A percentile compares a stretch with the other conserved stretches of the same genome.
phyloP scores from a whole-genome alignment of 2,888 invertebrate genomes.

The Sarcophaga subvicina region DNA sequence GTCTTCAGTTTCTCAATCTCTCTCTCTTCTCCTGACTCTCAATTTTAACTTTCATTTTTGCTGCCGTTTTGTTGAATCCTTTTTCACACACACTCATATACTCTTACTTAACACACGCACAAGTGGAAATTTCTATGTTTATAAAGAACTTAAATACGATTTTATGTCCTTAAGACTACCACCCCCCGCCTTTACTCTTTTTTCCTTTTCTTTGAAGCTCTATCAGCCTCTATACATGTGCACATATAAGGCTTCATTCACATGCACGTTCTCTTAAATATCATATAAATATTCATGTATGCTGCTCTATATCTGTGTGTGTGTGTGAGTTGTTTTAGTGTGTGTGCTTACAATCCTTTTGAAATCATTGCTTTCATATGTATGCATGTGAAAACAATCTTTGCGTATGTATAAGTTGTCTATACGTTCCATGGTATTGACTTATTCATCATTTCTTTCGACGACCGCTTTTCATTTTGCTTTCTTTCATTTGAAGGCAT shows the following conservation, averaged over 20 bases:
- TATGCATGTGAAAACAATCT: conserved; percentile 5
- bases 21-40: neutral
- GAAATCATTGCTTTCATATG: conserved; percentile 36
- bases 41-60: too few species aligned
- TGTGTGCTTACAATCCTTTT: conserved; percentile 32
- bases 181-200: neutral
- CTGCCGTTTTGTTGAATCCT: too few species aligned
- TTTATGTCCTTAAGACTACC: too few species aligned
- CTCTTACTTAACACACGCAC: conserved; percentile 4
- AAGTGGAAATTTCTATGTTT: neutral
- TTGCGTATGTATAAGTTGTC: neutral
- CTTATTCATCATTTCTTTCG: conserved; percentile 22
- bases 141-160: too few species aligned
- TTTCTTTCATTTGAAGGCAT: neutral
- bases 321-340: neutral
- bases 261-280: neutral
- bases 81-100: neutral
- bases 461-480: neutral
- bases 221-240: neutral
- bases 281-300: conserved; percentile 22
- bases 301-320: neutral
- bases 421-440: conserved; percentile 7
- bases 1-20: neutral
- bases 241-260: neutral
- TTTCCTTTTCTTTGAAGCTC: neutral